Evolutionary conservation across 1,140 invertebrate genomes (phyloP).

Genomic region (Parasteatoda tepidariorum): DNA sequence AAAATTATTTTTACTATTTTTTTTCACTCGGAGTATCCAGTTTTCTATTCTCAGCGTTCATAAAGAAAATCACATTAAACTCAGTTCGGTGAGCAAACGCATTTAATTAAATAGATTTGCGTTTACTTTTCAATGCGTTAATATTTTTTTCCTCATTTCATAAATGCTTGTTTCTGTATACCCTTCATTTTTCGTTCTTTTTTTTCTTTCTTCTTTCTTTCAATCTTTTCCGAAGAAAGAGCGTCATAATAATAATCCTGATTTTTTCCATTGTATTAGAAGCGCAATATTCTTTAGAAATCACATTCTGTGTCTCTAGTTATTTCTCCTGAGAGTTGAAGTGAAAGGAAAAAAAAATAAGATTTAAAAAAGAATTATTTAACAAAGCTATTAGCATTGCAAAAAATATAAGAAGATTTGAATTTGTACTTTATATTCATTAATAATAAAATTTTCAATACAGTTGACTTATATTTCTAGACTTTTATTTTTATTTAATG

Average conservation of each 20-base stretch:
- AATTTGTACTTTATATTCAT: no score
- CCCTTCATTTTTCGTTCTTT: no score
- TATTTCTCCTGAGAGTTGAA: no score
- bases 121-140: conserved; percentile 23
- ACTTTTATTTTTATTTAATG: no score
- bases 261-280: neutral
- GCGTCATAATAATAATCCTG: neutral
- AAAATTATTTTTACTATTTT: neutral
- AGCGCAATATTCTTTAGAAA: neutral
- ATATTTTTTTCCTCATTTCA: neutral
- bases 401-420: no score
- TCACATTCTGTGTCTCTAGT: no score
- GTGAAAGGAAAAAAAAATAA: no score
- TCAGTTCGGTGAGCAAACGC: conserved; percentile 34
- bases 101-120: conserved; percentile 53
- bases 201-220: no score
- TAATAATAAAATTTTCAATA: no score
- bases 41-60: conserved; percentile 11
- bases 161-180: neutral
- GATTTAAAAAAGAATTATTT: no score
- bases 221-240: neutral
- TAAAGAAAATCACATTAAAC: conserved; percentile 45
- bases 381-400: no score
- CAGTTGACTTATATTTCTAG: no score
- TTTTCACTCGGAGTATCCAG: conserved; percentile 17